phyloP scores from a whole-genome alignment of 2,888 invertebrate species.

The Alcis repandata region DNA sequence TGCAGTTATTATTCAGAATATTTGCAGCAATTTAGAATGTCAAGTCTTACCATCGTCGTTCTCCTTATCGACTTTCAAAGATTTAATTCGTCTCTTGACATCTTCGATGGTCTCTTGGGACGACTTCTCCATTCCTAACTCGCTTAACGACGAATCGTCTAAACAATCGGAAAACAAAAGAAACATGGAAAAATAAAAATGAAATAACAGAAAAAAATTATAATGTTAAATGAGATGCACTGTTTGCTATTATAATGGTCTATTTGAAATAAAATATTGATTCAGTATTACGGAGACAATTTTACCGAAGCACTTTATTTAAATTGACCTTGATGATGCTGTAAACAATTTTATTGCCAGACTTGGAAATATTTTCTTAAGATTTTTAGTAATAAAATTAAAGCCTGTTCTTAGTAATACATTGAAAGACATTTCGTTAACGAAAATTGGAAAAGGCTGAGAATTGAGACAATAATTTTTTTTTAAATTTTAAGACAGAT shows the following conservation, averaged over 20 bases:
- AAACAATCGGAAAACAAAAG: slow-evolving; percentile 42
- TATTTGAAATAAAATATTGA: neutral
- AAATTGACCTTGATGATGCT: slow-evolving; percentile 11
- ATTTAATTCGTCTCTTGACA: slow-evolving; percentile 79
- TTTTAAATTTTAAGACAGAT: no score
- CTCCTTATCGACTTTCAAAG: slow-evolving; percentile 81
- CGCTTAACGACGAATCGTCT: slow-evolving; percentile 71
- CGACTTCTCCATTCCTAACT: slow-evolving; percentile 68
- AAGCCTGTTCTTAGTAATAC: no score
- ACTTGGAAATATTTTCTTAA: neutral
- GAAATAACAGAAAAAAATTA: slow-evolving; percentile 39
- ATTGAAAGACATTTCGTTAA: no score
- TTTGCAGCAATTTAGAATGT: slow-evolving; percentile 29
- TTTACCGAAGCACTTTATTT: neutral
- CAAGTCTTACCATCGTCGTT: slow-evolving; percentile 80
- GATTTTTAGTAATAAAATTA: no score
- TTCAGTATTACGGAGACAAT: neutral
- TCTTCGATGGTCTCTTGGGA: slow-evolving; percentile 79
- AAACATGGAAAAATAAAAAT: slow-evolving; percentile 51
- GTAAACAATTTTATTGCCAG: neutral
- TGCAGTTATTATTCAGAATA: neutral
- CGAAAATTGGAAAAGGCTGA: no score
- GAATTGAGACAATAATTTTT: no score
- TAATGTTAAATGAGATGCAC: slow-evolving; percentile 34
- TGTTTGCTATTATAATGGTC: neutral